A percentile compares a stretch with the other conserved stretches of the same genome.
Conservation (phyloP, 1,140 invertebrate genomes). For the Berghia stephanieae region DNA sequence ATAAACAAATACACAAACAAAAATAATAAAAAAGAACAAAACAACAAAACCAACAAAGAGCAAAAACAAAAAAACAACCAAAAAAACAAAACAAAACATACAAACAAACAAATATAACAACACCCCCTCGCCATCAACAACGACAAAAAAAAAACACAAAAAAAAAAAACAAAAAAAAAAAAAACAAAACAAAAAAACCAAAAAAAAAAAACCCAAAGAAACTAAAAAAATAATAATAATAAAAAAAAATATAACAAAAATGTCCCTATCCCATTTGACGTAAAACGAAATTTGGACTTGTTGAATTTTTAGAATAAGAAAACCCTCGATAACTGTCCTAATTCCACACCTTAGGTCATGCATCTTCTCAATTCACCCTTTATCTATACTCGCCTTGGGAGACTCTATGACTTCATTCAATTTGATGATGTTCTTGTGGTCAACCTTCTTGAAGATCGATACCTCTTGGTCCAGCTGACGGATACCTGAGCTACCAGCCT, state of each 20-base stretch:
- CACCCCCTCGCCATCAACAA: too few relatives aligned
- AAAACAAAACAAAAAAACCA: neutral
- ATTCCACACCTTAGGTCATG: neutral
- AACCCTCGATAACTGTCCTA: neutral
- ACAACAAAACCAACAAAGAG: too few relatives aligned
- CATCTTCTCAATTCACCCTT: neutral
- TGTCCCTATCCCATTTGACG: neutral
- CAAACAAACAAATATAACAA: too few relatives aligned
- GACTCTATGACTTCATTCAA: slow-evolving; percentile 71
- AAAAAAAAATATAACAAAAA: neutral
- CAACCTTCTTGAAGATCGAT: slow-evolving; percentile 69
- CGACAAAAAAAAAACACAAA: neutral
- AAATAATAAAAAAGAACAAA: too few relatives aligned
- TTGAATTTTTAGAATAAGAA: too few relatives aligned
- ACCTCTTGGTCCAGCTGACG: slow-evolving; percentile 69
- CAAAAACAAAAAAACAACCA: too few relatives aligned
- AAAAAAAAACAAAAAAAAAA: too few relatives aligned
- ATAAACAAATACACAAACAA: too few relatives aligned
- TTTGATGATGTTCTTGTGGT: slow-evolving; percentile 70
- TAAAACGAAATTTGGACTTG: neutral
- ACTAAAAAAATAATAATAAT: neutral
- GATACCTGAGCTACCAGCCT: slow-evolving; percentile 64
- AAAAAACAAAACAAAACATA: too few relatives aligned
- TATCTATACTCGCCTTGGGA: slow-evolving; percentile 56
- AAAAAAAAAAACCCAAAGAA: neutral